Base-by-base conservation (phyloP, 2,113 vertebrate genomes). In the Caloenas nicobarica region DNA sequence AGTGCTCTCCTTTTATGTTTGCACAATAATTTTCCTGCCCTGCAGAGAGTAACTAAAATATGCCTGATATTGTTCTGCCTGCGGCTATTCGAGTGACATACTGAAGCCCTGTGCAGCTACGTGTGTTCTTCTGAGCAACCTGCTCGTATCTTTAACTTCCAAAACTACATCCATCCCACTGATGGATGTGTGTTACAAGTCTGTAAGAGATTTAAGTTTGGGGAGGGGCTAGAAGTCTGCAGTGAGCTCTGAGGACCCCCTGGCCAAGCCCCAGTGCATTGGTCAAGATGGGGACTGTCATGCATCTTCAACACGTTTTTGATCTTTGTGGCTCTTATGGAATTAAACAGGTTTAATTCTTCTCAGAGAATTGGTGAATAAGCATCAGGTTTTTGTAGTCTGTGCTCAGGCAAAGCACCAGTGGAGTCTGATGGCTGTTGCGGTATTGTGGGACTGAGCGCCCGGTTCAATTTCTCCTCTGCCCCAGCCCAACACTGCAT, bases 381-480 rank as follows among this genome's bases (percentile, higher is more conserved):
- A 56, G 18, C n/a, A 46, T 36, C 56, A 10, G 7, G 48, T 78
- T 58, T 78, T 34, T 42, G 56, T 31, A 78, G 40, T 6, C 33
- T 0, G 1, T 33, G 48, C 24, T 7, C 4, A 61, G 33, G 65
- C 24, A 78, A 72, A 86, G 24, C 23, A 7, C 12, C n/a, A 22
- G 46, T 51, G 36, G 34, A 62, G 23, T 29, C 26, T 0, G 2
- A 12, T 2, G 17, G 33, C n/a, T 24, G 11, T 17, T 46, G 19
- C 0, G 3, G 10, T 42, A 7, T 11, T 48, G 60, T 31, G 28
- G n/a, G 40, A 61, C 28, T 7, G 15, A 44, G 28, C 0, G 0
- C 9, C 11, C 3, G 3, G 16, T 50, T 76, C 50, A 31, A 16
- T 40, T 74, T 60, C 62, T 65, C 17, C 24, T 51, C 53, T 46